A percentile compares a stretch with the other conserved stretches of the same genome.
These are phyloP conservation scores for Carcharodon carcharias DNA, from an alignment of 2,797 vertebrate genomes.

Conservation along the genomic window DNA sequence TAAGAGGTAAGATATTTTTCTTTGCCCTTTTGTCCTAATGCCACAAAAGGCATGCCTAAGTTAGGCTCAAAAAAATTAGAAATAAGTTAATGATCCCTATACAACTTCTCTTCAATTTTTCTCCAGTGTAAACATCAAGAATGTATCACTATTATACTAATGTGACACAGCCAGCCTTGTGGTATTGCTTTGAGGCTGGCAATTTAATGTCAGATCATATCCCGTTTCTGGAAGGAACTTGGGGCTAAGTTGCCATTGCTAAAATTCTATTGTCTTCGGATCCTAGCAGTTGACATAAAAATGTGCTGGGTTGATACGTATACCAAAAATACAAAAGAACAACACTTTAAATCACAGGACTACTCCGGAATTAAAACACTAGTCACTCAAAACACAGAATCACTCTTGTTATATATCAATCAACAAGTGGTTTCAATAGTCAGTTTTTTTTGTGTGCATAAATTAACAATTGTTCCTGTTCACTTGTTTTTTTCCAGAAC, in stretches of 20 bases:
- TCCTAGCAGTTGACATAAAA: background rate
- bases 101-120: background rate
- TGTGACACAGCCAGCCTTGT: background rate
- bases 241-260: background rate
- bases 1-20: background rate
- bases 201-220: background rate
- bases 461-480: background rate
- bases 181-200: background rate
- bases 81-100: background rate
- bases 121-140: background rate
- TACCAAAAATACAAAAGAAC: background rate
- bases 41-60: background rate
- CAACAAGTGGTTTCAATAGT: background rate
- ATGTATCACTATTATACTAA: background rate
- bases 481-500: background rate
- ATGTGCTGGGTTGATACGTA: background rate
- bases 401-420: background rate
- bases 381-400: conserved; percentile 13
- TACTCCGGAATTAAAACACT: background rate
- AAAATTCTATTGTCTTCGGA: background rate
- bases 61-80: background rate
- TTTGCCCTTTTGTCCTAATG: background rate
- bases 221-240: background rate
- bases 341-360: background rate
- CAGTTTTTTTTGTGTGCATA: background rate